These are phyloP conservation scores for Dasypogon diadema DNA, from an alignment of 2,888 invertebrate genomes.

Conservation along the genomic window DNA sequence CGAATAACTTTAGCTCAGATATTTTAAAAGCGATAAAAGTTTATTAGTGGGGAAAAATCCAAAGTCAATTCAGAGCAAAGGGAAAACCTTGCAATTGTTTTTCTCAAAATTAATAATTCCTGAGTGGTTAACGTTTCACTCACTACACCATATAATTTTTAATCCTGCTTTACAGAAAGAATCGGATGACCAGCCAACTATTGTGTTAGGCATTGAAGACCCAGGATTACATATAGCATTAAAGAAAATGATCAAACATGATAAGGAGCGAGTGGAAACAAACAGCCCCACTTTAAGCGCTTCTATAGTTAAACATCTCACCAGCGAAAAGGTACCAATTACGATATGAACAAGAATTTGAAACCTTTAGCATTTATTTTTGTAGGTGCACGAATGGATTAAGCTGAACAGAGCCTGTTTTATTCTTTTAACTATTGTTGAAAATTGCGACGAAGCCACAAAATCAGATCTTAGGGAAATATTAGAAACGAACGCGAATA, in stretches of 20 bases:
- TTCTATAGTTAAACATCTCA: constrained; percentile 71
- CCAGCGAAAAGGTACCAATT: constrained; percentile 70
- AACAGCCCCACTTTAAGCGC: constrained; percentile 72
- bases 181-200: constrained; percentile 60
- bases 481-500: constrained; percentile 61
- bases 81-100: no score
- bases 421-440: constrained; percentile 76
- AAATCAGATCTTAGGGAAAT: constrained; percentile 70
- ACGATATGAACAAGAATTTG: no score
- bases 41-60: no score
- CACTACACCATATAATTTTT: no score
- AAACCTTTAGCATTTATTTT: constrained; percentile 51
- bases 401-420: constrained; percentile 83
- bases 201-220: constrained; percentile 75
- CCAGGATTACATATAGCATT: constrained; percentile 81
- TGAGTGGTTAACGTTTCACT: no score
- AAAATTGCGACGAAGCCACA: constrained; percentile 71
- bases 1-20: no score
- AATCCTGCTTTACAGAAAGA: constrained; percentile 66
- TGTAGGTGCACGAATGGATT: constrained; percentile 76
- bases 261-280: constrained; percentile 70
- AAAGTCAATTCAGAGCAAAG: no score
- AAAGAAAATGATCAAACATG: constrained; percentile 79
- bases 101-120: no score
- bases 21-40: no score